Conservation (phyloP, 2,797 vertebrate species). For the Mallotus villosus region DNA sequence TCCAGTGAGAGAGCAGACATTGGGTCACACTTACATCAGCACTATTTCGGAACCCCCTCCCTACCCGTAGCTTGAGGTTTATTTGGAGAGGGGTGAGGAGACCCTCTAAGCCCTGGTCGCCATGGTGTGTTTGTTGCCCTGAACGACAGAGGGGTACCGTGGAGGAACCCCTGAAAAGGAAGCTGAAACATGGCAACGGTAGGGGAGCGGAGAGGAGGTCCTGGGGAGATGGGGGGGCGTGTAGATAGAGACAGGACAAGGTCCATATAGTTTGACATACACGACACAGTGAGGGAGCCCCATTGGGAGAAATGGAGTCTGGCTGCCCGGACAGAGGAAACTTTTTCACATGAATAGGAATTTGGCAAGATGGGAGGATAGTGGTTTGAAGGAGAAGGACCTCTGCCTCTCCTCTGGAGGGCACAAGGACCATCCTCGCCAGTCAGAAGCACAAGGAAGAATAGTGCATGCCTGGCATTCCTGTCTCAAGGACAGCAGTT, state of each 20-base stretch:
- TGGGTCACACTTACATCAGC: conserved; percentile 19
- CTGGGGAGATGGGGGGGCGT: not conserved
- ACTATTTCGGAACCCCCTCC: conserved; percentile 2
- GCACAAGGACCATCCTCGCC: conserved; percentile 3
- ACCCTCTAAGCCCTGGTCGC: not conserved
- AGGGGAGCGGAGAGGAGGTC: not conserved
- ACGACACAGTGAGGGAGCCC: not conserved
- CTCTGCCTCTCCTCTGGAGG: not conserved
- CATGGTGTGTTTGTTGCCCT: conserved; percentile 27
- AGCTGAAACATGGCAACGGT: not conserved
- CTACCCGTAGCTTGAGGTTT: conserved; percentile 18
- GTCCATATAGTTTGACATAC: conserved; percentile 18
- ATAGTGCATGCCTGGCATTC: conserved; percentile 32
- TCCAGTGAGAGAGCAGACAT: not conserved
- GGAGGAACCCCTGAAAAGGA: conserved; percentile 14
- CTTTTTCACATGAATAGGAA: not conserved
- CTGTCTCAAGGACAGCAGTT: conserved; percentile 37
- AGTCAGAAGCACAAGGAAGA: conserved; percentile 2
- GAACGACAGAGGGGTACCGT: conserved; percentile 19
- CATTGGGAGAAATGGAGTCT: not conserved
- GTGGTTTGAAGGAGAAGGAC: not conserved
- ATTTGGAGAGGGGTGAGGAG: conserved; percentile 27
- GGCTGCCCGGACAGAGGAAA: not conserved
- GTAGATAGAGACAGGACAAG: conserved; percentile 10
- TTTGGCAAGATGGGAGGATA: not conserved